Base-by-base conservation (phyloP, 2,797 vertebrate species). In the Microctenopoma stevenorrisi region DNA sequence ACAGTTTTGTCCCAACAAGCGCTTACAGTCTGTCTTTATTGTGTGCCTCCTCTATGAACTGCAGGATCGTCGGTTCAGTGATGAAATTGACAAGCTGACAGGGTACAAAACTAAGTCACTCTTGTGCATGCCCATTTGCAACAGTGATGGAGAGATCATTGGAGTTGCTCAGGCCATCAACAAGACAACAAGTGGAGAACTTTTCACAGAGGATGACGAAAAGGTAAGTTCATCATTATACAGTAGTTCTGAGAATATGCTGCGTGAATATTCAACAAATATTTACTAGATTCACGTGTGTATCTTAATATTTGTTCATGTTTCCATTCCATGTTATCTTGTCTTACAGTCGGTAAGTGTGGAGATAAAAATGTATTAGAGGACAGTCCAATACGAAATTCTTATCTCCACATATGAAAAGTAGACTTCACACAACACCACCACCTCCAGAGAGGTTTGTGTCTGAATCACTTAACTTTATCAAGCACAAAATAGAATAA, bases 91-190 rank as follows among this genome's bases (percentile, higher is more conserved):
- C 94, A 98, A 99, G 89, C 86, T 99, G 77, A 98, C 97, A 12
- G 98, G 97, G 35, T 99, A 99, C 92, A 99, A 99, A 94, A 99
- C 98, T 49, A 98, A 97, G 90, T 99, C 98, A 0, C 93, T 99
- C 46, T 38, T 99, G 86, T 99, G 97, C 79, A 99, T 99, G 98
- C 97, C 98, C 50, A 99, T 99, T 78, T 92, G 90, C 83, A 99
- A 94, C 93, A 99, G 97, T 33, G 97, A 99, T 18, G 97, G 97
- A 26, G 97, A 98, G 87, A 95, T 97, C 84, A 98, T 99, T 42
- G 97, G 97, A 48, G 98, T 99, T 37, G 95, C 97, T 68, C 97
- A 99, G 91, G 97, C 96, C 49, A 99, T 99, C 93, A 99, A 99
- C 92, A 99, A 98, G 91, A 96, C 91, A 76, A 95, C 96, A 6